These are phyloP conservation scores for Nyctibius bracteatus DNA, from an alignment of 2,113 vertebrate genomes.

Conservation along the genomic window DNA sequence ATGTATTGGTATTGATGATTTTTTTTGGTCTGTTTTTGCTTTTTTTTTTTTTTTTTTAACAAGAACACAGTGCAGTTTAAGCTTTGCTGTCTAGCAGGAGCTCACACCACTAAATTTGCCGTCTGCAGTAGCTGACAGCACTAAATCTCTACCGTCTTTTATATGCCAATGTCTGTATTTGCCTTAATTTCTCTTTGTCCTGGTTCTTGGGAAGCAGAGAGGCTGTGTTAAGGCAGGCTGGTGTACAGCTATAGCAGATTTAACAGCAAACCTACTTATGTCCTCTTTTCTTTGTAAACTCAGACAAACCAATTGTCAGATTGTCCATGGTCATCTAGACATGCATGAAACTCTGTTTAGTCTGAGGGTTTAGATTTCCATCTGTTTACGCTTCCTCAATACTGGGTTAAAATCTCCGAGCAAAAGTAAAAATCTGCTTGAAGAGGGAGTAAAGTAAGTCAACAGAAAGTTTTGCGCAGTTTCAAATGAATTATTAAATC, in stretches of 20 bases:
- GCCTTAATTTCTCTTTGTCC: not conserved
- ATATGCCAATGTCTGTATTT: not conserved
- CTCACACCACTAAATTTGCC: not conserved
- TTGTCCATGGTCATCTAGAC: not conserved
- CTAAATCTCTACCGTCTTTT: not conserved
- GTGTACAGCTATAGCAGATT: not conserved
- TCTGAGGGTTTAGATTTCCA: not conserved
- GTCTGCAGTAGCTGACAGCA: not conserved
- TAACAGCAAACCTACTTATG: not conserved
- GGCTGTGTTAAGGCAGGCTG: not conserved
- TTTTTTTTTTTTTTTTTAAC: not conserved
- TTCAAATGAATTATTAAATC: conserved; percentile 45
- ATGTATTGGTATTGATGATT: too few relatives aligned
- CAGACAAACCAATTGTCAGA: not conserved
- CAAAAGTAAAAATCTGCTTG: not conserved
- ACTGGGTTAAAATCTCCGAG: not conserved
- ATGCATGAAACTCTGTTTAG: not conserved
- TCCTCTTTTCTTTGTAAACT: not conserved
- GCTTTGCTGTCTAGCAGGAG: not conserved
- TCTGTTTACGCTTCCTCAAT: not conserved
- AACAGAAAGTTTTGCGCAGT: conserved; percentile 22
- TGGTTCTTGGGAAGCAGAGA: not conserved
- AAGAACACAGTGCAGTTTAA: not conserved
- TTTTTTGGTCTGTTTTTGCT: not conserved
- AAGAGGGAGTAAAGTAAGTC: not conserved